phyloP scores from a whole-genome alignment of 1,140 invertebrate genomes.

The Euglossa dilemma region DNA sequence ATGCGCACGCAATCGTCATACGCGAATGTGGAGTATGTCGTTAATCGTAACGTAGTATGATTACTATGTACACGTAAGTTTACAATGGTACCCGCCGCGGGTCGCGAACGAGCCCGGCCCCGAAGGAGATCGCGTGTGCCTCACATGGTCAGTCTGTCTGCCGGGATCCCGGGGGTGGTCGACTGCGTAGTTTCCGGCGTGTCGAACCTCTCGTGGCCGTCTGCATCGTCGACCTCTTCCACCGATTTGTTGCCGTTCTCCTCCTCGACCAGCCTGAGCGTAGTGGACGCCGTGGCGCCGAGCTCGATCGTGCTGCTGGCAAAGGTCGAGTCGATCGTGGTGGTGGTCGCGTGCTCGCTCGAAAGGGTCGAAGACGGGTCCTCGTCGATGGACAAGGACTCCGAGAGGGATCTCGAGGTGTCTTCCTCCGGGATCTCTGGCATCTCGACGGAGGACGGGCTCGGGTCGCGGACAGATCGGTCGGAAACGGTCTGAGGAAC shows the following conservation, averaged over 20 bases:
- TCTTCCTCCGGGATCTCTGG: slow-evolving; percentile 18
- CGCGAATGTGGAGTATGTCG: slow-evolving; percentile 36
- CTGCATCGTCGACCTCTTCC: not conserved
- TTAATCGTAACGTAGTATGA: slow-evolving; percentile 44
- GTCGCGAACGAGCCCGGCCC: not conserved
- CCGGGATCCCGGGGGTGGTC: slow-evolving; percentile 20
- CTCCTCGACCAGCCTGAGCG: slow-evolving; percentile 25
- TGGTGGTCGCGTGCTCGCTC: slow-evolving; percentile 26
- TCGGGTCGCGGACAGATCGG: slow-evolving; percentile 24
- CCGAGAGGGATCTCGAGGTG: slow-evolving; percentile 6
- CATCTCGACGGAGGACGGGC: slow-evolving; percentile 1
- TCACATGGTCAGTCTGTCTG: slow-evolving; percentile 56
- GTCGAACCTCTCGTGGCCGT: slow-evolving; percentile 20
- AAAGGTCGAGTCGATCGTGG: slow-evolving; percentile 21
- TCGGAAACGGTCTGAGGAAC: slow-evolving; percentile 50
- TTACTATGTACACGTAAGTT: slow-evolving; percentile 60
- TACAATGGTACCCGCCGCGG: slow-evolving; percentile 38
- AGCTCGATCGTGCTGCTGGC: slow-evolving; percentile 33
- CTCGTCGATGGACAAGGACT: slow-evolving; percentile 40
- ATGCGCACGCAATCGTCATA: slow-evolving; percentile 32
- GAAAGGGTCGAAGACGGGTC: slow-evolving; percentile 44
- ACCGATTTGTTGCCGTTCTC: slow-evolving; percentile 13
- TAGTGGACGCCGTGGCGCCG: slow-evolving; percentile 43
- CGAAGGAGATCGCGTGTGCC: not conserved
- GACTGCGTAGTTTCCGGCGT: not conserved